Percentiles rank a stretch among this genome's conserved stretches.
phyloP scores from a whole-genome alignment of 2,113 vertebrate species.

The Megatriorchis doriae region DNA sequence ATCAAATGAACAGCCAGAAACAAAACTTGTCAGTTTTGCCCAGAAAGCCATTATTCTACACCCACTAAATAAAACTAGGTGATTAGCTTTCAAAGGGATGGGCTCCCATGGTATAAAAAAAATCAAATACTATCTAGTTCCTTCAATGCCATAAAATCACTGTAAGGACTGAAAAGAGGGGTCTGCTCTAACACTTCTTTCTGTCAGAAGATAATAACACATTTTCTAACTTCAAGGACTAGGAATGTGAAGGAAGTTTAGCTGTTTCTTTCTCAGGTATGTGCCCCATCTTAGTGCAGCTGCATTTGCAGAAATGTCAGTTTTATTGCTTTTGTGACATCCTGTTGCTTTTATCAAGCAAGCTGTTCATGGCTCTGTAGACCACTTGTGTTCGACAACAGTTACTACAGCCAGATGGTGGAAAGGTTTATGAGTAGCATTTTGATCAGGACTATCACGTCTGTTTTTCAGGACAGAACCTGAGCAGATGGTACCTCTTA shows the following conservation, averaged over 20 bases:
- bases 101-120: not conserved
- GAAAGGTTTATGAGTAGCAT: not conserved
- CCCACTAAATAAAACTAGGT: constrained; percentile 36
- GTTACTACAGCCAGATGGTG: not conserved
- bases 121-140: not conserved
- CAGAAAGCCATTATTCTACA: constrained; percentile 59
- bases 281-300: not conserved
- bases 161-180: not conserved
- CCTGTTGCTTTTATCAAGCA: constrained; percentile 17
- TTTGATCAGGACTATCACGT: not conserved
- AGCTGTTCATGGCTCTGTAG: not conserved
- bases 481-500: not conserved
- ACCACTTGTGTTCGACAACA: not conserved
- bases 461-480: not conserved
- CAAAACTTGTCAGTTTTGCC: constrained; percentile 67
- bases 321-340: constrained; percentile 14
- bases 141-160: not conserved
- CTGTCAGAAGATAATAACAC: not conserved
- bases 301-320: not conserved
- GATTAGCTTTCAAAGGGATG: constrained; percentile 62
- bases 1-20: constrained; percentile 74
- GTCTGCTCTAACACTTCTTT: not conserved
- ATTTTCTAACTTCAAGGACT: not conserved
- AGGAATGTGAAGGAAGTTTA: not conserved
- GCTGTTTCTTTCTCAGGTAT: not conserved